Evolutionary conservation across 1,140 invertebrate species (phyloP).

Genomic region (Cherax quadricarinatus): DNA sequence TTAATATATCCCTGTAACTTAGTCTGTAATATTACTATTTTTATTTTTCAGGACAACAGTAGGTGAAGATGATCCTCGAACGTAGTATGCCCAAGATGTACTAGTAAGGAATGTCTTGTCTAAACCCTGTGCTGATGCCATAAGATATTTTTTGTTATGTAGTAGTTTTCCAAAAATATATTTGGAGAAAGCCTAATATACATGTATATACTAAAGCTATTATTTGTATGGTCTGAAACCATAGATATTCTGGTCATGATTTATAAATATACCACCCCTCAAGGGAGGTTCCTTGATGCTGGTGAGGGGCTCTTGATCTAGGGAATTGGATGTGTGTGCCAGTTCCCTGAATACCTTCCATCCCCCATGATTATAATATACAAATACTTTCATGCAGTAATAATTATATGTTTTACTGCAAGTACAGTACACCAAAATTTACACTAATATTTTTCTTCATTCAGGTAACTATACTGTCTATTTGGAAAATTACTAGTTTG

Average conservation of each 20-base stretch:
- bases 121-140: constrained; percentile 14
- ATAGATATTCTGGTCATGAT: not conserved
- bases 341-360: too few relatives aligned
- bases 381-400: too few relatives aligned
- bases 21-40: not conserved
- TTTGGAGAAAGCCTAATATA: not conserved
- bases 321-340: too few relatives aligned
- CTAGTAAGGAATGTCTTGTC: not conserved
- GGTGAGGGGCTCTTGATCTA: too few relatives aligned
- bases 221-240: not conserved
- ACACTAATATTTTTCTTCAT: not conserved
- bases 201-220: constrained; percentile 1
- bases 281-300: too few relatives aligned
- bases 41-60: constrained; percentile 35
- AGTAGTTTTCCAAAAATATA: not conserved
- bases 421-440: not conserved
- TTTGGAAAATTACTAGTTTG: not conserved
- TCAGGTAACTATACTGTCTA: not conserved
- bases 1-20: too few relatives aligned
- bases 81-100: not conserved
- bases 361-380: too few relatives aligned
- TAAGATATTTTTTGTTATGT: not conserved
- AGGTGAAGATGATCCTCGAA: constrained; percentile 24
- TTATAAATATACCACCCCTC: too few relatives aligned
- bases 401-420: not conserved